Conservation (phyloP, 2,797 vertebrate species). For the Notoglanidium macrostoma region DNA sequence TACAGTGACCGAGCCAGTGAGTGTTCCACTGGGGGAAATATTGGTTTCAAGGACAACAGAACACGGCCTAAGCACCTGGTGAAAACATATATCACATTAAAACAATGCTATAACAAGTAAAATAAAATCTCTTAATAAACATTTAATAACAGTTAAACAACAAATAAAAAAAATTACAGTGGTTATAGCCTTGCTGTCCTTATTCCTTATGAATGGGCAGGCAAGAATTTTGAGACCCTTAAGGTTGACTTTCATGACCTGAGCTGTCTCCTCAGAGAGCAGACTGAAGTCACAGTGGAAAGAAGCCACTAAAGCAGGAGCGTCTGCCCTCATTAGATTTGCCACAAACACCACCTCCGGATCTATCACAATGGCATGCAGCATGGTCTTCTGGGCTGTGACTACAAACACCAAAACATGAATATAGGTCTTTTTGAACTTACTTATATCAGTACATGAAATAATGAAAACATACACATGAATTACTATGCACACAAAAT, state of each 20-base stretch:
- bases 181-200: constrained; percentile 78
- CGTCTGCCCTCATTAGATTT: constrained; percentile 83
- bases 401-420: neutral
- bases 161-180: constrained; percentile 74
- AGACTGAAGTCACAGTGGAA: constrained; percentile 86
- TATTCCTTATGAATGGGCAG: constrained; percentile 85
- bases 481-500: neutral
- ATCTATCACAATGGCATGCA: constrained; percentile 85
- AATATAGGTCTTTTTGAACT: neutral
- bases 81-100: constrained; percentile 15
- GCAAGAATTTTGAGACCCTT: constrained; percentile 85
- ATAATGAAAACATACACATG: neutral
- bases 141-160: neutral
- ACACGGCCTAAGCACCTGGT: constrained; percentile 88
- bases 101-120: neutral
- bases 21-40: constrained; percentile 70
- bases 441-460: neutral
- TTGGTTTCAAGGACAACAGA: constrained; percentile 84
- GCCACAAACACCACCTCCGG: constrained; percentile 96
- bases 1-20: constrained; percentile 78
- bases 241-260: constrained; percentile 81
- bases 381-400: constrained; percentile 66
- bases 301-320: constrained; percentile 85
- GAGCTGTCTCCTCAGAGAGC: constrained; percentile 67
- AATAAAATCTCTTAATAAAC: neutral